A percentile compares a stretch with the other conserved stretches of the same genome.
These are phyloP conservation scores for Hydrozoanthus gracilis DNA, from an alignment of 92 coral and sea anemone genomes.

Conservation along the genomic window DNA sequence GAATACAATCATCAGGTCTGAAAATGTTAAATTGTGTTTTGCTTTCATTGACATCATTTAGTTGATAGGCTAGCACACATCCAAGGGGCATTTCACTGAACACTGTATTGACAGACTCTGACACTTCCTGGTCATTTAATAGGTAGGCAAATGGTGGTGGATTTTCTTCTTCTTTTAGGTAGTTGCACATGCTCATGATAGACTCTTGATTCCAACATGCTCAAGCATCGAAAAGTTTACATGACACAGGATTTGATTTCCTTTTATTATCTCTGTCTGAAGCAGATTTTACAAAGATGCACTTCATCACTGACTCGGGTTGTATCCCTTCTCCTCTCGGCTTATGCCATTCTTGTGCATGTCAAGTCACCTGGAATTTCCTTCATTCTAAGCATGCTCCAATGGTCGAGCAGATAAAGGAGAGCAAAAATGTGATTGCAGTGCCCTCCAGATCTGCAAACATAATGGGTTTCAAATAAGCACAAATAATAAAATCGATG, in stretches of 20 bases:
- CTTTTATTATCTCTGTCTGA: constrained; percentile 46
- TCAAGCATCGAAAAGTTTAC: constrained; percentile 65
- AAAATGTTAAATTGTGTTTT: too few relatives aligned
- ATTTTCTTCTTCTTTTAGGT: not conserved
- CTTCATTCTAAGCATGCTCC: not conserved
- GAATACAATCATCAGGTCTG: too few relatives aligned
- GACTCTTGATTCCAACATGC: constrained; percentile 52
- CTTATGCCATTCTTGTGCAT: not conserved
- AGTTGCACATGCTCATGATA: constrained; percentile 56
- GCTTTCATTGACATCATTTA: not conserved
- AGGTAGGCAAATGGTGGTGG: not conserved
- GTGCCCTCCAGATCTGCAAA: constrained; percentile 9
- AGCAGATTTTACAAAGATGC: constrained; percentile 60
- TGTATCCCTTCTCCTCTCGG: constrained; percentile 45
- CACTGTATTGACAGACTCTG: constrained; percentile 1
- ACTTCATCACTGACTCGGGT: constrained; percentile 69
- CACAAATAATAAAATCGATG: too few relatives aligned
- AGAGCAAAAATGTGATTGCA: constrained; percentile 12
- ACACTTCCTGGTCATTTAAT: constrained; percentile 5
- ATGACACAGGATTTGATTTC: constrained; percentile 53
- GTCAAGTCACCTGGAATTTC: not conserved
- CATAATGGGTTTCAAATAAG: not conserved
- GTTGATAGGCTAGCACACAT: constrained; percentile 20
- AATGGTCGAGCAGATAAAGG: not conserved
- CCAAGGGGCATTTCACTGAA: constrained; percentile 21